phyloP scores from a whole-genome alignment of 2,113 vertebrate genomes.

The Nycticebus coucang region DNA sequence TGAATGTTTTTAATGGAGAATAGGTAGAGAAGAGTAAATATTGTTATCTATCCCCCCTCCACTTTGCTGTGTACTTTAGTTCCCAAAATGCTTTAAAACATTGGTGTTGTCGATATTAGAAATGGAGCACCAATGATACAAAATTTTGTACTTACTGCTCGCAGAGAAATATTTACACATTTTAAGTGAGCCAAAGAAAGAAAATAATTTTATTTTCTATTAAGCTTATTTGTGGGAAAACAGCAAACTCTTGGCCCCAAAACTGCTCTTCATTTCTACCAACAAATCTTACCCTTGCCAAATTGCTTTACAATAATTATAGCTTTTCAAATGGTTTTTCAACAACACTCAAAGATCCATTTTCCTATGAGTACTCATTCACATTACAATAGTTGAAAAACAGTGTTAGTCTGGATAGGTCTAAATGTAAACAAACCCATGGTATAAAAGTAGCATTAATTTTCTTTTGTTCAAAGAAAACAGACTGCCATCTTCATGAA shows the following conservation, averaged over 20 bases:
- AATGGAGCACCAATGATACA: neutral
- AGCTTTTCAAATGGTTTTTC: constrained; percentile 65
- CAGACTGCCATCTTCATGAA: constrained; percentile 41
- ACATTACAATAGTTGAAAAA: constrained; percentile 78
- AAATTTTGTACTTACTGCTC: constrained; percentile 19
- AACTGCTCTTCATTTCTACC: constrained; percentile 68
- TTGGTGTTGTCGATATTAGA: neutral
- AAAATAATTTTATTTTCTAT: constrained; percentile 76
- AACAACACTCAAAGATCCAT: constrained; percentile 75
- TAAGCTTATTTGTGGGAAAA: constrained; percentile 68
- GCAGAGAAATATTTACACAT: constrained; percentile 40
- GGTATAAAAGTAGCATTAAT: constrained; percentile 55
- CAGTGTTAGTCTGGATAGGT: constrained; percentile 75
- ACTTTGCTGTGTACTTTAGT: neutral
- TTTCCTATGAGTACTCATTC: constrained; percentile 73
- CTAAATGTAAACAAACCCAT: constrained; percentile 56
- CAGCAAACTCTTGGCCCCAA: constrained; percentile 70
- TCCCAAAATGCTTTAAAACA: constrained; percentile 28
- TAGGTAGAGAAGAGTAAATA: constrained; percentile 16
- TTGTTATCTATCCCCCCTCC: neutral
- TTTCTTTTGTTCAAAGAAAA: constrained; percentile 73
- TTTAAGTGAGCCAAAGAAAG: constrained; percentile 54
- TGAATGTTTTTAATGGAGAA: constrained; percentile 13
- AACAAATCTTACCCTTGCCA: constrained; percentile 58
- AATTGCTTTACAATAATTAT: constrained; percentile 65